These are phyloP conservation scores for Seira ritae DNA, from an alignment of 2,888 invertebrate genomes.

Conservation along the genomic window DNA sequence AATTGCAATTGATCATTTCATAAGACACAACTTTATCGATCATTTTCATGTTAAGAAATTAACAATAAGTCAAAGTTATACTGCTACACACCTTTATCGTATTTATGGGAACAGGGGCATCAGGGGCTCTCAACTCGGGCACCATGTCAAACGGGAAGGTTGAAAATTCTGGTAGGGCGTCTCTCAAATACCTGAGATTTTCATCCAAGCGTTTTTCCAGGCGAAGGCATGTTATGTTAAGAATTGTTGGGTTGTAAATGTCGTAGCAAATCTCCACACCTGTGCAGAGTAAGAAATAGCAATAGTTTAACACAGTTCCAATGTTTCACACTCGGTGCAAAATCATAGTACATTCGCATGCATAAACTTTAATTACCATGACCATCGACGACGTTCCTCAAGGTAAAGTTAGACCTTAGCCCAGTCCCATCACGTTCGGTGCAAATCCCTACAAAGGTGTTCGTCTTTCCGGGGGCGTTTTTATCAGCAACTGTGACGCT, in stretches of 20 bases:
- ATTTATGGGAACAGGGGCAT: constrained; percentile 87
- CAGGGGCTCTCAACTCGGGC: constrained; percentile 86
- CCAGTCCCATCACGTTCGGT: constrained; percentile 90
- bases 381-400: constrained; percentile 95
- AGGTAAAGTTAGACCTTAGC: constrained; percentile 87
- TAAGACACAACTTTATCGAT: neutral
- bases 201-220: constrained; percentile 96
- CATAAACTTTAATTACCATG: too few relatives aligned
- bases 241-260: constrained; percentile 94
- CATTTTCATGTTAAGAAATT: neutral
- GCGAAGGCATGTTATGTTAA: constrained; percentile 91
- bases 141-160: constrained; percentile 96
- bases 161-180: constrained; percentile 93
- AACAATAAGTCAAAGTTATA: neutral
- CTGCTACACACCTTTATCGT: constrained; percentile 81
- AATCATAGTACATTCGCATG: too few relatives aligned
- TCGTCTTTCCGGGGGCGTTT: constrained; percentile 89
- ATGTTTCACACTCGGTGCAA: too few relatives aligned
- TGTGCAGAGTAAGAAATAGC: constrained; percentile 72
- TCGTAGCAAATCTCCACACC: constrained; percentile 86
- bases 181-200: constrained; percentile 90
- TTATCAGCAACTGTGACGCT: constrained; percentile 91
- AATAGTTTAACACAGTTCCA: too few relatives aligned
- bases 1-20: too few relatives aligned
- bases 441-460: constrained; percentile 95